These are phyloP conservation scores for Fopius arisanus DNA, from an alignment of 1,140 invertebrate genomes.

Conservation along the genomic window DNA sequence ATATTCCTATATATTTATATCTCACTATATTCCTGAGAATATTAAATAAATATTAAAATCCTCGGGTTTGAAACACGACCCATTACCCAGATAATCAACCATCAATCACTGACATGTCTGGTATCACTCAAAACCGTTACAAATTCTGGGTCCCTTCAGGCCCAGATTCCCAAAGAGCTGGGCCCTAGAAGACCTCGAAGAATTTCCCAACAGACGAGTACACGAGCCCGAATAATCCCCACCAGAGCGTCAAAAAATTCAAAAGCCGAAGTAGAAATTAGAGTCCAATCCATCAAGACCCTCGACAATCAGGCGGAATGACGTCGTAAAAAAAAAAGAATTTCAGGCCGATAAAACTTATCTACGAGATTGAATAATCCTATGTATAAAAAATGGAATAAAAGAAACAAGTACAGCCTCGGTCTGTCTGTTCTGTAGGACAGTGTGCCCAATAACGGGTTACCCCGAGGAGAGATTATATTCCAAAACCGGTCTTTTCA, in stretches of 20 bases:
- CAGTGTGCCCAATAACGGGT: constrained; percentile 34
- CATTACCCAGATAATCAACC: too few species aligned
- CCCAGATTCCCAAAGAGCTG: too few species aligned
- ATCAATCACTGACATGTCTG: too few species aligned
- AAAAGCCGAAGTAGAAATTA: neutral
- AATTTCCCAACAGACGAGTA: neutral
- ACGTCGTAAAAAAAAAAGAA: constrained; percentile 6
- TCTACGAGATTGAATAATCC: neutral
- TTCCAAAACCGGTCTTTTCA: constrained; percentile 31
- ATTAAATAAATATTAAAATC: too few species aligned
- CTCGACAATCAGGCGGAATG: neutral
- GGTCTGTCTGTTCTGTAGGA: constrained; percentile 9
- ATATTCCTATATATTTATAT: too few species aligned
- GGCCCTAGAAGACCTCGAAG: neutral
- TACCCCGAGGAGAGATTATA: constrained; percentile 27
- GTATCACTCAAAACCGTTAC: too few species aligned
- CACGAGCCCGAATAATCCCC: neutral
- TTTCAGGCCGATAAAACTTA: neutral
- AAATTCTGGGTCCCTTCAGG: too few species aligned
- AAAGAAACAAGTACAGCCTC: constrained; percentile 1
- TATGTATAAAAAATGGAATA: neutral
- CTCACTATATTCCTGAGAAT: too few species aligned
- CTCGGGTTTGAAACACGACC: too few species aligned
- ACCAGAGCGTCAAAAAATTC: neutral
- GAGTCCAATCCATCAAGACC: neutral